phyloP scores from a whole-genome alignment of 2,797 vertebrate species.

The Gymnodraco acuticeps region DNA sequence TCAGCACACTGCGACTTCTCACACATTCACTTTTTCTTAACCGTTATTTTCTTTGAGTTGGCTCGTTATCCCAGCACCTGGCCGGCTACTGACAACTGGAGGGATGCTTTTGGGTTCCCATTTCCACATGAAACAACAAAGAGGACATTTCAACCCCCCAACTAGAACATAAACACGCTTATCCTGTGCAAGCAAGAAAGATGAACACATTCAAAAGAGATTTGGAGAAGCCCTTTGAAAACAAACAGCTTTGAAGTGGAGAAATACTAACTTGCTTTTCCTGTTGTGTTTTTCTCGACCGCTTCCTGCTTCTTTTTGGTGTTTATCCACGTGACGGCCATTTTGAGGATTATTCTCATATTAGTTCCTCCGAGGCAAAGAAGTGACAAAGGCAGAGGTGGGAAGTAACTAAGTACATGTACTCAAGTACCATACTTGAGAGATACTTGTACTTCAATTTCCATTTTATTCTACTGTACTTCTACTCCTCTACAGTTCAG shows the following conservation, averaged over 20 bases:
- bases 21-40: background rate
- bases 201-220: constrained; percentile 47
- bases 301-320: constrained; percentile 36
- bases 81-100: constrained; percentile 26
- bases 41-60: constrained; percentile 21
- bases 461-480: too few relatives aligned
- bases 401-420: too few relatives aligned
- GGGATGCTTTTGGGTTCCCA: constrained; percentile 36
- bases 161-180: constrained; percentile 66
- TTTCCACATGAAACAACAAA: constrained; percentile 60
- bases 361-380: background rate
- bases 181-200: constrained; percentile 63
- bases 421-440: too few relatives aligned
- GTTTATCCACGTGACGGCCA: constrained; percentile 9
- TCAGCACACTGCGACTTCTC: constrained; percentile 28
- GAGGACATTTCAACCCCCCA: constrained; percentile 26
- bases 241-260: constrained; percentile 73
- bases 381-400: too few relatives aligned
- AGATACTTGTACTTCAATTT: too few relatives aligned
- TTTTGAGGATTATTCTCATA: background rate
- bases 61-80: constrained; percentile 34
- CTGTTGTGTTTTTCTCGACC: constrained; percentile 32
- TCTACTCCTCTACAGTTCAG: too few relatives aligned
- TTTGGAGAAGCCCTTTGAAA: constrained; percentile 63
- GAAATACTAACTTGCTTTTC: constrained; percentile 56